Conservation (phyloP, 2,888 invertebrate species). For the Lucinisca nassula region DNA sequence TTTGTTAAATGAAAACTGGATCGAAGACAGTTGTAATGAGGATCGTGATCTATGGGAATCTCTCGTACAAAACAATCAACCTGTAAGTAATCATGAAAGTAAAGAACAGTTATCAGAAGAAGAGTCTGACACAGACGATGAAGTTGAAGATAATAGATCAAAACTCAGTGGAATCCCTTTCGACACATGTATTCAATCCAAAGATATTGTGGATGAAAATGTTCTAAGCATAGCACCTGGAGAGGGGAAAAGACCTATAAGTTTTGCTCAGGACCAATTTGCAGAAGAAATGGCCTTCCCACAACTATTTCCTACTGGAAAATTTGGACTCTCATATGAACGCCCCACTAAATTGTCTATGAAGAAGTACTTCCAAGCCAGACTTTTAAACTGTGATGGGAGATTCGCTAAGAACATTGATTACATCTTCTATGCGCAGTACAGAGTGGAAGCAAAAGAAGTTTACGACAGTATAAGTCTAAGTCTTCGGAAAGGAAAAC, state of each 20-base stretch:
- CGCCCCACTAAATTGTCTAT: constrained; percentile 23
- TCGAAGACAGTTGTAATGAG: background rate
- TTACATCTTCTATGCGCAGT: constrained; percentile 68
- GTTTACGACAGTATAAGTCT: constrained; percentile 38
- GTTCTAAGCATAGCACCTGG: constrained; percentile 44
- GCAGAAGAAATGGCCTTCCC: constrained; percentile 51
- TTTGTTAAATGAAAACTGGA: constrained; percentile 38
- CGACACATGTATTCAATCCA: constrained; percentile 47
- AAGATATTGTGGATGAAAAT: constrained; percentile 39
- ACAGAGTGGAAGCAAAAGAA: constrained; percentile 59
- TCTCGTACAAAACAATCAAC: background rate
- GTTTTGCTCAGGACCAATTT: constrained; percentile 26
- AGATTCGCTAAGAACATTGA: constrained; percentile 65
- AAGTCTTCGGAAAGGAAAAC: constrained; percentile 42
- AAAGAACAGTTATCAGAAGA: background rate
- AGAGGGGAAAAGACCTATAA: constrained; percentile 49
- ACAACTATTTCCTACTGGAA: constrained; percentile 50
- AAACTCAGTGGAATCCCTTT: constrained; percentile 47
- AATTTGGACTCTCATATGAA: constrained; percentile 36
- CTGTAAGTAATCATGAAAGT: background rate
- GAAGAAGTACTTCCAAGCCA: constrained; percentile 52
- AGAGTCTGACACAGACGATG: background rate
- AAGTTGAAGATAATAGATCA: constrained; percentile 32
- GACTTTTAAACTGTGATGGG: constrained; percentile 49
- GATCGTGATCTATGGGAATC: background rate